Conservation (phyloP, 2,888 invertebrate species). For the Plebejus anna region DNA sequence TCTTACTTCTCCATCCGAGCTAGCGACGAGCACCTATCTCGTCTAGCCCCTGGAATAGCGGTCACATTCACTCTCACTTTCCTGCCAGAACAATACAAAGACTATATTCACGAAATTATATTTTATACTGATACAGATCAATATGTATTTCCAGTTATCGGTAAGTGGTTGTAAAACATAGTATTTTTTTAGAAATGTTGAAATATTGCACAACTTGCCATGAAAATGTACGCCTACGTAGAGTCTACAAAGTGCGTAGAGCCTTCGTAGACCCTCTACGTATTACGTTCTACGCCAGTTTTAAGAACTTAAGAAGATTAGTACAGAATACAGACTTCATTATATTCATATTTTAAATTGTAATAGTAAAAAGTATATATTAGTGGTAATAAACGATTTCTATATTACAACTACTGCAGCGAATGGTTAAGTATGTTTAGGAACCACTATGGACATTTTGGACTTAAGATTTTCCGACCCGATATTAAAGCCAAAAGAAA, state of each 20-base stretch:
- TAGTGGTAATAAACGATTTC: too few relatives aligned
- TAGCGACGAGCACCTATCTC: slow-evolving; percentile 62
- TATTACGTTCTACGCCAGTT: background rate
- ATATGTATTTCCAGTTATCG: slow-evolving; percentile 80
- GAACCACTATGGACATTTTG: too few relatives aligned
- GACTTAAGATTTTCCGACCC: too few relatives aligned
- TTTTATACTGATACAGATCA: slow-evolving; percentile 76
- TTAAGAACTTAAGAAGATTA: too few relatives aligned
- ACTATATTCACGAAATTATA: slow-evolving; percentile 75
- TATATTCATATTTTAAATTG: too few relatives aligned
- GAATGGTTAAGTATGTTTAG: too few relatives aligned
- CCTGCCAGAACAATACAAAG: slow-evolving; percentile 75
- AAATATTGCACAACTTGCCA: background rate
- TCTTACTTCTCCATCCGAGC: slow-evolving; percentile 75
- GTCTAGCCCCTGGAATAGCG: slow-evolving; percentile 85
- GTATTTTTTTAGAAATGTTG: background rate
- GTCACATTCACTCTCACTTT: slow-evolving; percentile 82
- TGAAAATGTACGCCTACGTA: background rate
- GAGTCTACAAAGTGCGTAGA: background rate
- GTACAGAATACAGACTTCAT: too few relatives aligned
- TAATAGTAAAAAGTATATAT: too few relatives aligned
- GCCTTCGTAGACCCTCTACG: background rate
- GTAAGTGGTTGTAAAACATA: slow-evolving; percentile 51
- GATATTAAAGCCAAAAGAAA: too few relatives aligned
- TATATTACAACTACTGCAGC: too few relatives aligned